phyloP scores from a whole-genome alignment of 2,888 invertebrate species.

The Mactromeris polynyma region DNA sequence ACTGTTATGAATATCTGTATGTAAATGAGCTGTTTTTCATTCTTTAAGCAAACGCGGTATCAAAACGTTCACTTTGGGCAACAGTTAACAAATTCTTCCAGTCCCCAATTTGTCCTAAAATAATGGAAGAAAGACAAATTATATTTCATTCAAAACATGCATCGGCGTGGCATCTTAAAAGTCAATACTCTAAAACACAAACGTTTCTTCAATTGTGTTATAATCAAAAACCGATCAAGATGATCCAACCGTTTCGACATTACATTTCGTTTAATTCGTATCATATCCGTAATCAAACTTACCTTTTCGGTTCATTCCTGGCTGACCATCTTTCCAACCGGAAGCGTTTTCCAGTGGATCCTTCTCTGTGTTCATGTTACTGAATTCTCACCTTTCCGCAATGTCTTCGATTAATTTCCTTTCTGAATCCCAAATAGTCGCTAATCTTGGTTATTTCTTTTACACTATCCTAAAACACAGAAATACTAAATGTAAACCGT shows the following conservation, averaged over 20 bases:
- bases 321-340: slow-evolving; percentile 64
- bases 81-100: slow-evolving; percentile 68
- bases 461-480: slow-evolving; percentile 52
- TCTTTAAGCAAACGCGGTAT: slow-evolving; percentile 47
- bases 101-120: slow-evolving; percentile 64
- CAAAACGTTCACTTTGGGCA: slow-evolving; percentile 59
- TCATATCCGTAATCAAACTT: neutral
- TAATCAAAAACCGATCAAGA: no score
- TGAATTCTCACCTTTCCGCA: slow-evolving; percentile 65
- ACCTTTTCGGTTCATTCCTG: slow-evolving; percentile 71
- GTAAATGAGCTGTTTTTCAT: slow-evolving; percentile 60
- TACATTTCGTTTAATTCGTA: no score
- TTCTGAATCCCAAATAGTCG: slow-evolving; percentile 57
- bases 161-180: no score
- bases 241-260: no score
- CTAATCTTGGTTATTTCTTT: slow-evolving; percentile 63
- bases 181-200: no score
- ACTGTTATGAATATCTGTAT: slow-evolving; percentile 42
- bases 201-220: no score
- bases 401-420: slow-evolving; percentile 52
- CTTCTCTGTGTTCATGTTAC: slow-evolving; percentile 69
- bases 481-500: neutral
- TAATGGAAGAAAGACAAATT: neutral
- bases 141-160: neutral
- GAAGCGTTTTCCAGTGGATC: slow-evolving; percentile 55